phyloP scores from a whole-genome alignment of 1,140 invertebrate species.

The Scaptodrosophila lebanonensis region DNA sequence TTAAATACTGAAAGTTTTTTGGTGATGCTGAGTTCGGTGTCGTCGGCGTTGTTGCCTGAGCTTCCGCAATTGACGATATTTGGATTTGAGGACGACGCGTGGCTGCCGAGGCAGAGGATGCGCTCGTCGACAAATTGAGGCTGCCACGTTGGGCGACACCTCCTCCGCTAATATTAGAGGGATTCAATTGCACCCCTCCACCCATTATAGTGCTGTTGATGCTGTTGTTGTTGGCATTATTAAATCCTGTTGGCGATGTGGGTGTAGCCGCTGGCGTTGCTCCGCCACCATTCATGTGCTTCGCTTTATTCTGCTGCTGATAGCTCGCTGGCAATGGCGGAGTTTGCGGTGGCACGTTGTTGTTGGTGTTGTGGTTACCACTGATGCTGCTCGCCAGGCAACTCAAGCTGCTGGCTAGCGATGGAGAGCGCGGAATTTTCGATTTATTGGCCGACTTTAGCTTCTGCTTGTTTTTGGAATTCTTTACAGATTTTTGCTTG shows the following conservation, averaged over 20 bases:
- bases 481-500: slow-evolving; percentile 69
- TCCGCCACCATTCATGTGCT: slow-evolving; percentile 69
- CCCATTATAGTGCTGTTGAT: slow-evolving; percentile 42
- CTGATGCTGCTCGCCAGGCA: slow-evolving; percentile 62
- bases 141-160: slow-evolving; percentile 22
- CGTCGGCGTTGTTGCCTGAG: slow-evolving; percentile 38
- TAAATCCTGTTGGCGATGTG: slow-evolving; percentile 16
- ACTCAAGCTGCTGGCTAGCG: slow-evolving; percentile 63
- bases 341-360: slow-evolving; percentile 65
- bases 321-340: slow-evolving; percentile 65
- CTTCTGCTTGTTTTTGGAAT: slow-evolving; percentile 67
- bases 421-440: slow-evolving; percentile 72
- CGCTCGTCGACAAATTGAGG: slow-evolving; percentile 18
- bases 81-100: slow-evolving; percentile 57
- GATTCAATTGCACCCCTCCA: slow-evolving; percentile 1
- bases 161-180: background rate
- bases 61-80: slow-evolving; percentile 44
- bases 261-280: slow-evolving; percentile 30
- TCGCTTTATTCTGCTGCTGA: slow-evolving; percentile 48
- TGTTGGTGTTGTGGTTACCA: slow-evolving; percentile 39
- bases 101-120: slow-evolving; percentile 18
- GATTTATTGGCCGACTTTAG: slow-evolving; percentile 65
- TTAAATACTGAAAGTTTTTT: slow-evolving; percentile 81
- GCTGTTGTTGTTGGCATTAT: slow-evolving; percentile 22
- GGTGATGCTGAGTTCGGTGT: slow-evolving; percentile 54